Evolutionary conservation across 2,888 invertebrate genomes (phyloP), one percentile per base, ranked within the genome.

Genomic region (Euplagia quadripunctaria): DNA sequence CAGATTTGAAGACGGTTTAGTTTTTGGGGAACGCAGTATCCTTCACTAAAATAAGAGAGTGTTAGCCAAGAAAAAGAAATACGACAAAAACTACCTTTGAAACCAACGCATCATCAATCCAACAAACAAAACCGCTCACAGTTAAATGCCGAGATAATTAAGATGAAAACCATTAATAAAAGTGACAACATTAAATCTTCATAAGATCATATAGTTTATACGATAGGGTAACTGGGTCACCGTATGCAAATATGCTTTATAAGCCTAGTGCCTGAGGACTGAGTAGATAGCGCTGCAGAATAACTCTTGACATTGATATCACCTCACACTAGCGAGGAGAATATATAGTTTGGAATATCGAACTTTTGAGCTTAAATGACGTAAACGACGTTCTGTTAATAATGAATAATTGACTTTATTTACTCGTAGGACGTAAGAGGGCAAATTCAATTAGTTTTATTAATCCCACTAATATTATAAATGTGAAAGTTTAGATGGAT

Each of bases 301-400:
- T 66, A 66, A 16, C 66, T 66, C 66, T 66, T 66, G 66, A 49
- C 8, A 58, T 66, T 66, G 49, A 51, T 66, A 66, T 20, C 31
- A 49, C 17, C 66, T 66, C 65, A 58, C n/a, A 58, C 58, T 58
- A 20, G 20, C 20, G 20, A 20, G 20, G 46, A 49, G 49, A 14
- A n/a, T 66, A 20, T 31, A 16, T 66, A 49, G 65, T 49, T 66
- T 31, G 9, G 17, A 66, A 65, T 20, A 49, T 66, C 31, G 17
- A 17, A 46, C 49, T 17, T 51, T 17, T 9, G 17, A 6, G 17
- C 9, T 51, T 17, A 16, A 51, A 14, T 66, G 17, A 51, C 31
- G 5, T 66, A 51, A 51, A 17, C 17, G 51, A 66, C 49, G 11
- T 66, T 66, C 2, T 41, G 16, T 51, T 66, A 9, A 20, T 31